These are phyloP conservation scores for Salvelinus fontinalis DNA, from an alignment of 2,113 vertebrate genomes.

Conservation along the genomic window DNA sequence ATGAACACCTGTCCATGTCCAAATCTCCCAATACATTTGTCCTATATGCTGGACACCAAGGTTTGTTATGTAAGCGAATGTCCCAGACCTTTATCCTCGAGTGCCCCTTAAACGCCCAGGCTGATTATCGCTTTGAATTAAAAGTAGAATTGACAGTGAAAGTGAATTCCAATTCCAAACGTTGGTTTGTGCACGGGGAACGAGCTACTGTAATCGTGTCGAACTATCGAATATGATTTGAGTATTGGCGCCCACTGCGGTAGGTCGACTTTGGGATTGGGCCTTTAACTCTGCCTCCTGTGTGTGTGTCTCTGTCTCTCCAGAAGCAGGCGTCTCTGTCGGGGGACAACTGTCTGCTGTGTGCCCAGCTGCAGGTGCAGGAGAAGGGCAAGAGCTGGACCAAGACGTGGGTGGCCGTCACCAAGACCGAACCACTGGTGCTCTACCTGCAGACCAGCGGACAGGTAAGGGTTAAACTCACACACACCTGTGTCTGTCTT, in stretches of 20 bases:
- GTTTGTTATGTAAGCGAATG: conserved; percentile 34
- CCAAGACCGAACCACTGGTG: conserved; percentile 79
- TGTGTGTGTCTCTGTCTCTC: conserved; percentile 1
- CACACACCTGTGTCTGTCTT: background rate
- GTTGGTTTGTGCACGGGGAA: too few relatives aligned
- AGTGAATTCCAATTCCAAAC: too few relatives aligned
- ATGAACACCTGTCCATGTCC: too few relatives aligned
- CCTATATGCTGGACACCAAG: conserved; percentile 20
- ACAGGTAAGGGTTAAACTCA: conserved; percentile 72
- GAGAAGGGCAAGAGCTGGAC: conserved; percentile 84
- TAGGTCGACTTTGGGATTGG: background rate
- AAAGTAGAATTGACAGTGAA: too few relatives aligned
- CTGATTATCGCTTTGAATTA: background rate
- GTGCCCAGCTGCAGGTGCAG: conserved; percentile 80
- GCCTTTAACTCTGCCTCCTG: background rate
- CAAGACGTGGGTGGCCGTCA: conserved; percentile 82
- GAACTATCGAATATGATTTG: background rate
- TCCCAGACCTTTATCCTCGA: conserved; percentile 5
- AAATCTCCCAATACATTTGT: conserved; percentile 12
- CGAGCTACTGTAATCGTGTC: too few relatives aligned
- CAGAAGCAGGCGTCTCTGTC: conserved; percentile 77
- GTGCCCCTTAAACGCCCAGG: background rate
- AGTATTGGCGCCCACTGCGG: background rate
- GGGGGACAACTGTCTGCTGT: conserved; percentile 78
- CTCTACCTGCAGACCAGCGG: conserved; percentile 78